Percentiles rank a stretch among this genome's conserved stretches.
Conservation (phyloP, 2,888 invertebrate species). For the Hyppa rectilinea region DNA sequence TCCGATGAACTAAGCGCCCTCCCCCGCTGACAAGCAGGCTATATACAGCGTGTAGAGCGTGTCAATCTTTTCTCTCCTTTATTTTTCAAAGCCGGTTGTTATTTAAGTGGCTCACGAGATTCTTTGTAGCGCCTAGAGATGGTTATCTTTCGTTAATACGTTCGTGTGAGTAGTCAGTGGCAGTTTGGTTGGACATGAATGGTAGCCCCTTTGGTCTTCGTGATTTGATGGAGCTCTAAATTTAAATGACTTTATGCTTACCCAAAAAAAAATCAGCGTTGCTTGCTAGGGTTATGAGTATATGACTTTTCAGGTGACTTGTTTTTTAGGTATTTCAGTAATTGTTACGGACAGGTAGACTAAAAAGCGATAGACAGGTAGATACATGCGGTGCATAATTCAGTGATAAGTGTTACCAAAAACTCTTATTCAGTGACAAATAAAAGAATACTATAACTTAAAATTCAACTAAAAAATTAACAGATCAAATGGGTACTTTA, state of each 20-base stretch:
- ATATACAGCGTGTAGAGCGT: constrained; percentile 61
- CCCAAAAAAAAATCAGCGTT: not conserved
- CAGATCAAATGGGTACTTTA: too few species aligned
- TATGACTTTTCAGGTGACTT: not conserved
- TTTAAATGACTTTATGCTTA: not conserved
- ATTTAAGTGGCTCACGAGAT: constrained; percentile 54
- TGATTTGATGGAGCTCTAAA: not conserved
- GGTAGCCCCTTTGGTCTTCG: not conserved
- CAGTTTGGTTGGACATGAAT: constrained; percentile 19
- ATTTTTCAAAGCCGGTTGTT: constrained; percentile 41
- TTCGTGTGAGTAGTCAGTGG: constrained; percentile 43
- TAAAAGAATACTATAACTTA: too few species aligned
- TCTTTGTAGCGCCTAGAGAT: constrained; percentile 50
- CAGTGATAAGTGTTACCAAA: too few species aligned
- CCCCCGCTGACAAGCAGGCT: constrained; percentile 79
- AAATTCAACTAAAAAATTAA: too few species aligned
- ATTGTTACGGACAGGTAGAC: too few species aligned
- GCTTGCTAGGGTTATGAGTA: not conserved
- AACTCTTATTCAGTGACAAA: too few species aligned
- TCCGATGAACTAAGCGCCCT: constrained; percentile 82
- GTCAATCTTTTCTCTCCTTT: constrained; percentile 42
- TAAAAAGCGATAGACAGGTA: too few species aligned
- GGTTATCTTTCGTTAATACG: constrained; percentile 49
- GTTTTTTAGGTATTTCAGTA: too few species aligned
- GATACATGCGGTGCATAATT: too few species aligned